These are phyloP conservation scores for Aromia moschata DNA, from an alignment of 2,888 invertebrate genomes.

Conservation along the genomic window DNA sequence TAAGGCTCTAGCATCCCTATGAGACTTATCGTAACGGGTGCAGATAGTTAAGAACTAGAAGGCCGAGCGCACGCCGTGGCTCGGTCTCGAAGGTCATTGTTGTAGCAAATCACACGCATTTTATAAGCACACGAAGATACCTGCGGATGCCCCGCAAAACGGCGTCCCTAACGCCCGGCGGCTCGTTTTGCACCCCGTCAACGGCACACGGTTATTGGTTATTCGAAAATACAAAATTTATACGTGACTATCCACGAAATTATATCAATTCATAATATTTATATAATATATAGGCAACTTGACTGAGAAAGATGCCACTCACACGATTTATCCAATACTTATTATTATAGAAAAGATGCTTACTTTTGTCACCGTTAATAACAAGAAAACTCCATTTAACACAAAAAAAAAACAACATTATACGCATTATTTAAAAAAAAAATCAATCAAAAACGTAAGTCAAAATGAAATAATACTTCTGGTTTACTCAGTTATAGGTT, in stretches of 20 bases:
- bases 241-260: conserved; percentile 39
- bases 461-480: too few relatives aligned
- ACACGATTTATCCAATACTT: too few relatives aligned
- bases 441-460: too few relatives aligned
- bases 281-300: conserved; percentile 39
- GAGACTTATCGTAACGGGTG: conserved; percentile 27
- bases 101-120: conserved; percentile 50
- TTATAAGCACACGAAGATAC: conserved; percentile 27
- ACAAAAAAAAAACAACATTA: too few relatives aligned
- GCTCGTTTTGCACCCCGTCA: conserved; percentile 32
- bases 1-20: conserved; percentile 23
- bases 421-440: too few relatives aligned
- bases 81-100: conserved; percentile 34
- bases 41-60: conserved; percentile 16
- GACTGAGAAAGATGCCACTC: conserved; percentile 30
- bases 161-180: neutral
- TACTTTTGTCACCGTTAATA: too few relatives aligned
- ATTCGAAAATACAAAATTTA: conserved; percentile 40
- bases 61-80: conserved; percentile 27
- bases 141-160: conserved; percentile 12
- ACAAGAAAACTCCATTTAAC: too few relatives aligned
- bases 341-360: too few relatives aligned
- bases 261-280: conserved; percentile 33
- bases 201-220: conserved; percentile 41
- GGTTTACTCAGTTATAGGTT: too few relatives aligned